Base-by-base conservation (phyloP, 2,888 invertebrate genomes). In the Eueremaeus valkanovi region DNA sequence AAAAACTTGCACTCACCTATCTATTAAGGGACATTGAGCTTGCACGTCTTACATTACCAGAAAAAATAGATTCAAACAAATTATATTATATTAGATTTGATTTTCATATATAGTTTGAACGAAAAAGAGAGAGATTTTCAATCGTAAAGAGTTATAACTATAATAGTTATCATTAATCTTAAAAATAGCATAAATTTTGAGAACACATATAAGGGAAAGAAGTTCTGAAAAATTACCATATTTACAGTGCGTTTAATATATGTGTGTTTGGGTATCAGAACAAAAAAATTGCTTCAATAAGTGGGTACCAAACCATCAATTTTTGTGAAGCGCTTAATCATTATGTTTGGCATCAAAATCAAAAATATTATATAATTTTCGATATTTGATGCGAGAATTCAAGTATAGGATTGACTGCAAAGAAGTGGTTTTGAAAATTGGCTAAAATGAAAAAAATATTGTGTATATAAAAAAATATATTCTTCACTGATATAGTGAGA, bases 271-370 rank as follows among this genome's bases (percentile, higher is more conserved):
- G 21, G 18, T 5, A n/a, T 8, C 49, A n/a, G 49, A 21, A 49
- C 21, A 13, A 5, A 49, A n/a, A 49, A 55, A 27, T 6, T 55
- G 55, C 5, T 21, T n/a, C 21, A 21, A 51, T 13, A 27, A 55
- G 11, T 55, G 27, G 24, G 24, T 24, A 13, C 21, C 5, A 55
- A 11, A 13, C 55, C 55, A 55, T 55, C 55, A 55, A 55, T 55
- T 55, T 55, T 27, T 13, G 9, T 55, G 24, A 55, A 55, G 24
- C 8, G 27, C 2, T 55, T 55, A 55, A 55, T 55, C 55, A 55
- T 27, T 27, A 55, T 55, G 55, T 55, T 55, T 55, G 55, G 9
- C 55, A 55, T 55, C 55, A 55, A 55, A 55, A 55, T 55, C 55
- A 55, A 55, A 55, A 55, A 24, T 55, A 55, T 55, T 55, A 55